Evolutionary conservation across 2,797 vertebrate species (phyloP), one percentile per base, ranked within the genome.

Genomic region (Poecilia gillii): DNA sequence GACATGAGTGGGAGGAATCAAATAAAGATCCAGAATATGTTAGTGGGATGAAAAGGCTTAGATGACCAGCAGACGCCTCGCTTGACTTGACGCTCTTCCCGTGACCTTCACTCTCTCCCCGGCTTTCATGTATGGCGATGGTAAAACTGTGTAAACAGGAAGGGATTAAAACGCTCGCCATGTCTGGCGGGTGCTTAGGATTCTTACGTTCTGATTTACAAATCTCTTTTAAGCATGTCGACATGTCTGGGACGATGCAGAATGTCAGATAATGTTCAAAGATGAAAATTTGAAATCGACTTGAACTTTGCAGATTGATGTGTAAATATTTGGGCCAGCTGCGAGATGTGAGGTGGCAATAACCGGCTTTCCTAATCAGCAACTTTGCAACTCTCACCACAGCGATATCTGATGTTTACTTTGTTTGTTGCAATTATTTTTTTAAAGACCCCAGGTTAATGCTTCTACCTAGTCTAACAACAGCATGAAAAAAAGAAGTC

Each of bases 141-240:
- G 3, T 12, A 12, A 25, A 73, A 76, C 49, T 81, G 9, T 79
- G 68, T 51, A 79, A 83, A 81, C 76, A 77, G 76, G 73, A 28
- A 20, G 12, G 74, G 81, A 91, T 87, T 87, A 83, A 81, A 53
- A 51, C 66, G 73, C 49, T 86, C 73, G 47, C 71, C 4, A 72
- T 74, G 83, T 87, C 81, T 85, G 51, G 62, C 47, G 39, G 75
- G 75, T 85, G 57, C 77, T 82, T 85, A 80, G 78, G 28, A n/a
- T 71, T 71, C 39, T 11, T 0, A 81, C 74, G 82, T 88, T 59
- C 84, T 77, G 84, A 84, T 87, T 84, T 87, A 62, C 23, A 55
- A 59, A 90, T 89, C 87, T 74, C 89, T 85, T 88, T 78, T 71
- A 25, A 47, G 70, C 47, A 46, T 76, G 81, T 77, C 70, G 84